Evolutionary conservation across 2,797 vertebrate species (phyloP), one percentile per base, ranked within the genome.

Genomic region (Euphonia xanthogaster): DNA sequence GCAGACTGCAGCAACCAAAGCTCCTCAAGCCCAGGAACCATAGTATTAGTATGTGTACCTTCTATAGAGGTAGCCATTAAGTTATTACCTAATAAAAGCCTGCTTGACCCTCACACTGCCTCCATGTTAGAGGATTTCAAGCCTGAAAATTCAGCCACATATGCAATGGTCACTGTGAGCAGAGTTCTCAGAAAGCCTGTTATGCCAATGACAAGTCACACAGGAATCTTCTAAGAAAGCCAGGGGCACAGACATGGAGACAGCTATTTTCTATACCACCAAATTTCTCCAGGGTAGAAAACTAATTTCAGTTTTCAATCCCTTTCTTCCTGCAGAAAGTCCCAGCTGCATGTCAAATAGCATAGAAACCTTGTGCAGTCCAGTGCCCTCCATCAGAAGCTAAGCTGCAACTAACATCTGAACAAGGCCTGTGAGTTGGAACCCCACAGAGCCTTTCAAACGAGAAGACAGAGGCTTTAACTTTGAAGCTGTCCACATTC

Each of bases 361-460:
- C 53, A 28, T 1, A 61, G 30, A 68, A 94, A 72, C 37, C 15
- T 82, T 65, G 30, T 1, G 12, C 66, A 80, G 39, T 45, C 27
- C 10, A 14, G 30, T 71, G 66, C 22, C 31, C 23, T 76, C 76
- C 81, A 50, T 86, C 77, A 62, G 83, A 92, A 87, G 40, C 30
- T 82, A 90, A 96, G 44, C 53, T 77, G 72, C 92, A 61, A 68
- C 30, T n/a, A 58, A 88, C 44, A 31, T 50, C 48, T 91, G 63
- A 95, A 92, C 37, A 71, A 83, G 14, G 57, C 79, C 44, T 44
- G 19, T 1, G 14, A 70, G 55, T 6, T 25, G 35, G 27, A 88
- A 72, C 62, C 50, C 86, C 79, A 63, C 14, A 67, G 76, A 73
- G 57, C 33, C 74, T 91, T 97, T 88, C 87, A 90, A 94, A 88